Conservation (phyloP, 2,113 vertebrate genomes). For the Pomatostomus ruficeps region DNA sequence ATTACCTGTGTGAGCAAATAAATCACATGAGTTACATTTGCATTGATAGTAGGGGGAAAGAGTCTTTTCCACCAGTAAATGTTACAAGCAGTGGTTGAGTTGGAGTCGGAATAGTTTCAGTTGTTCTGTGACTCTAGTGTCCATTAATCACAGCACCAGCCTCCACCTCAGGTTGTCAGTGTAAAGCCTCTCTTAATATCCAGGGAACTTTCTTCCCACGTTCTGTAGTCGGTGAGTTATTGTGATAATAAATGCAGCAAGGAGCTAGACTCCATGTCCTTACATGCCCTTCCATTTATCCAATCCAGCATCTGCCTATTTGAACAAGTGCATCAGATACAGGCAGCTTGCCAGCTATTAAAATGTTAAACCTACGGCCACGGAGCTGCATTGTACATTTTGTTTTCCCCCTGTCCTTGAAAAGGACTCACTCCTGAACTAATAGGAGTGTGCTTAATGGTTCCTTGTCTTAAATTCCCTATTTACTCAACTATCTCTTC, state of each 20-base stretch:
- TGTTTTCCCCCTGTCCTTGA: conserved; percentile 55
- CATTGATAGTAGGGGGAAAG: neutral
- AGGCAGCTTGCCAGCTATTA: conserved; percentile 58
- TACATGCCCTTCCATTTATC: conserved; percentile 59
- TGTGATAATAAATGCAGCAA: conserved; percentile 46
- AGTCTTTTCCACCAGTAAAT: neutral
- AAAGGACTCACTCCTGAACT: conserved; percentile 15
- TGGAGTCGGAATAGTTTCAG: neutral
- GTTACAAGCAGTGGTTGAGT: neutral
- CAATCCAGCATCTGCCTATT: conserved; percentile 51
- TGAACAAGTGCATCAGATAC: conserved; percentile 47
- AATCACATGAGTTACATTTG: neutral
- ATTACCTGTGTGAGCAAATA: neutral
- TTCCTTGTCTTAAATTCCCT: conserved; percentile 12
- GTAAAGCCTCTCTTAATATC: neutral
- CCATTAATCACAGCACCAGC: conserved; percentile 11
- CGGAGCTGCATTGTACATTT: conserved; percentile 28
- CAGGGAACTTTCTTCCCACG: conserved; percentile 38
- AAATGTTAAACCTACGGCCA: conserved; percentile 52
- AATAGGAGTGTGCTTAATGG: neutral
- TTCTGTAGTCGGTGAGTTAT: conserved; percentile 17
- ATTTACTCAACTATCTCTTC: neutral
- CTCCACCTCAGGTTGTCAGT: neutral
- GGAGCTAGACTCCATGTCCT: conserved; percentile 51
- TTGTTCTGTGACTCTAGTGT: neutral